A percentile compares a stretch with the other conserved stretches of the same genome.
These are phyloP conservation scores for Poeciliopsis retropinna DNA, from an alignment of 2,113 vertebrate species.

Conservation along the genomic window DNA sequence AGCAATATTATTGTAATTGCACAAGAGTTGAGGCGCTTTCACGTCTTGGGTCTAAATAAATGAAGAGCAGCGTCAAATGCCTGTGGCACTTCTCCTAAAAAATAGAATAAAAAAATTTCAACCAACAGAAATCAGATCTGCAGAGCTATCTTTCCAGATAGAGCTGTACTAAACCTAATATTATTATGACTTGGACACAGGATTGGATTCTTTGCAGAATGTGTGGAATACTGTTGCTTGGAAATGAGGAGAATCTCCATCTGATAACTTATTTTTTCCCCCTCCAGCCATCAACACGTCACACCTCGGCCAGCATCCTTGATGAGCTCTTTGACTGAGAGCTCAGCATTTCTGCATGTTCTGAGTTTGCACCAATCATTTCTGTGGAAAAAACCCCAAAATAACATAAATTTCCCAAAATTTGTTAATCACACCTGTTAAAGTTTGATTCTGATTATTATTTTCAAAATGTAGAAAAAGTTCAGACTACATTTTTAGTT, in stretches of 20 bases:
- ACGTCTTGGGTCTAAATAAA: not conserved
- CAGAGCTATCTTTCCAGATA: too few relatives aligned
- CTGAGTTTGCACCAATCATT: constrained; percentile 1
- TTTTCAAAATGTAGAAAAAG: constrained; percentile 7
- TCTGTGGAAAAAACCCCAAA: not conserved
- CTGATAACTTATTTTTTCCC: not conserved
- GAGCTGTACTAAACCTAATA: not conserved
- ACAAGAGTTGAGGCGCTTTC: not conserved
- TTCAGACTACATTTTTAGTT: constrained; percentile 27
- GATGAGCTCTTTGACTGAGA: constrained; percentile 81
- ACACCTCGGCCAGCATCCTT: constrained; percentile 62
- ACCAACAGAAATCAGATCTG: too few relatives aligned
- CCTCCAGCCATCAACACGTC: constrained; percentile 72
- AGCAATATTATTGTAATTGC: not conserved
- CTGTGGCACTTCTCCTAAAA: too few relatives aligned
- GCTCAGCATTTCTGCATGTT: not conserved
- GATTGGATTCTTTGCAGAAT: not conserved
- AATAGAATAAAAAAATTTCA: too few relatives aligned
- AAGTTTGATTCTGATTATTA: constrained; percentile 1
- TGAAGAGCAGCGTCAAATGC: too few relatives aligned
- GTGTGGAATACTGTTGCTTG: not conserved
- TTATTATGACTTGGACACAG: not conserved
- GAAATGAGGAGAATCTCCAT: not conserved
- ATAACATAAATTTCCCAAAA: not conserved
- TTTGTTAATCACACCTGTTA: not conserved